A percentile compares a stretch with the other conserved stretches of the same genome.
Conservation (phyloP, 2,113 vertebrate species). For the Tiliqua scincoides region DNA sequence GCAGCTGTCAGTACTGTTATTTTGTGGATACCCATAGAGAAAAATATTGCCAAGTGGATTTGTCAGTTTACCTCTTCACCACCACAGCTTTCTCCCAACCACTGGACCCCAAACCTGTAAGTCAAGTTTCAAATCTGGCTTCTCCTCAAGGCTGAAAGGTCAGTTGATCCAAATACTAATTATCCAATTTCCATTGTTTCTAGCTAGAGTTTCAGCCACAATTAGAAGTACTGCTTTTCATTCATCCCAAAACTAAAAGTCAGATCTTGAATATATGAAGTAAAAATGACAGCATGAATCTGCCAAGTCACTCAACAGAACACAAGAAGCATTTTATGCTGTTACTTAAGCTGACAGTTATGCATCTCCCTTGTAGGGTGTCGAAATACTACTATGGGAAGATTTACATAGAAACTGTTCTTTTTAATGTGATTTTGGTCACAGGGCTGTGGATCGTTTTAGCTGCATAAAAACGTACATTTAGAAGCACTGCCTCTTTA, state of each 20-base stretch:
- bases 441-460: slow-evolving; percentile 47
- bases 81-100: rapidly evolving
- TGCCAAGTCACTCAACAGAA: neutral
- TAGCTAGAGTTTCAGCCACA: rapidly evolving
- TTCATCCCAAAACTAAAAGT: neutral
- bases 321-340: slow-evolving; percentile 15
- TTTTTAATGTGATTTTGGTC: slow-evolving; percentile 69
- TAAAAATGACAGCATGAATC: slow-evolving; percentile 30
- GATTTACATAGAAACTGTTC: slow-evolving; percentile 63
- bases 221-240: rapidly evolving
- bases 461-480: slow-evolving; percentile 60
- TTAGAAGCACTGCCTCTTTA: slow-evolving; percentile 51
- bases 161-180: neutral
- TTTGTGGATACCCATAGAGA: rapidly evolving
- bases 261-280: neutral
- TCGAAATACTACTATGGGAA: slow-evolving; percentile 45
- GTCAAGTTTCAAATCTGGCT: neutral
- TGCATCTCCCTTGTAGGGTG: slow-evolving; percentile 13
- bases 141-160: neutral
- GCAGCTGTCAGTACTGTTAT: rapidly evolving
- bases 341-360: slow-evolving; percentile 40
- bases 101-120: neutral
- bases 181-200: rapidly evolving
- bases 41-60: neutral
- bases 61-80: neutral